Percentiles rank a stretch among this genome's conserved stretches.
These are phyloP conservation scores for Indri indri DNA, from an alignment of 2,113 vertebrate genomes.

Conservation along the genomic window DNA sequence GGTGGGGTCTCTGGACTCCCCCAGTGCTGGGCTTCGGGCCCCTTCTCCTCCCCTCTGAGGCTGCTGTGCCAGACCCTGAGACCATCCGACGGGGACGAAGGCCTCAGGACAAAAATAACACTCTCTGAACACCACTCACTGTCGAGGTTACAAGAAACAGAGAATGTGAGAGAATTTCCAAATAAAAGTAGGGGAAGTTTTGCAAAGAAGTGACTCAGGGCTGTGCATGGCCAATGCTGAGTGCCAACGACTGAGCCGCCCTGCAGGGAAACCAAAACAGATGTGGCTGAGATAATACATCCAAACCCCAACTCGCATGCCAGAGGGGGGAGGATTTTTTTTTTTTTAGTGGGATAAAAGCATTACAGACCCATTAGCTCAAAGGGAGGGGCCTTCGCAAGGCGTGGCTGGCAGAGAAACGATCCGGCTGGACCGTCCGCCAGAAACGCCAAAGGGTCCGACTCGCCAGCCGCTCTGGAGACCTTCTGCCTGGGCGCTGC, in stretches of 20 bases:
- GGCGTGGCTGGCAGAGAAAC: background rate
- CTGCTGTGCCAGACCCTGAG: accelerated
- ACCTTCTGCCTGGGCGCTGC: background rate
- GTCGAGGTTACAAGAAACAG: background rate
- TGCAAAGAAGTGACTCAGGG: background rate
- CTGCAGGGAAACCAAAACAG: background rate
- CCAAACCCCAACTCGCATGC: background rate
- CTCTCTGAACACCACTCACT: background rate
- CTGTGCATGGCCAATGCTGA: background rate
- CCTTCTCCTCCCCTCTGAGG: background rate
- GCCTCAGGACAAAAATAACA: background rate
- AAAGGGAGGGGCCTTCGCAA: background rate
- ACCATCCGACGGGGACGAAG: background rate
- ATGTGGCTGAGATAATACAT: background rate
- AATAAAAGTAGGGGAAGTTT: background rate
- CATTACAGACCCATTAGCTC: accelerated
- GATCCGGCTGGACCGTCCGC: accelerated
- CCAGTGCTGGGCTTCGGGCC: background rate
- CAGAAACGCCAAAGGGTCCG: accelerated
- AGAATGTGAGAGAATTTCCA: background rate
- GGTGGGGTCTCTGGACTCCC: accelerated
- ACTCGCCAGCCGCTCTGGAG: accelerated
- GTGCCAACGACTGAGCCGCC: accelerated
- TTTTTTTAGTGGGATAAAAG: background rate
- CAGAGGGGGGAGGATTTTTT: background rate